These are phyloP conservation scores for Ptychobarbus kaznakovi DNA, from an alignment of 2,797 vertebrate species.

Conservation along the genomic window DNA sequence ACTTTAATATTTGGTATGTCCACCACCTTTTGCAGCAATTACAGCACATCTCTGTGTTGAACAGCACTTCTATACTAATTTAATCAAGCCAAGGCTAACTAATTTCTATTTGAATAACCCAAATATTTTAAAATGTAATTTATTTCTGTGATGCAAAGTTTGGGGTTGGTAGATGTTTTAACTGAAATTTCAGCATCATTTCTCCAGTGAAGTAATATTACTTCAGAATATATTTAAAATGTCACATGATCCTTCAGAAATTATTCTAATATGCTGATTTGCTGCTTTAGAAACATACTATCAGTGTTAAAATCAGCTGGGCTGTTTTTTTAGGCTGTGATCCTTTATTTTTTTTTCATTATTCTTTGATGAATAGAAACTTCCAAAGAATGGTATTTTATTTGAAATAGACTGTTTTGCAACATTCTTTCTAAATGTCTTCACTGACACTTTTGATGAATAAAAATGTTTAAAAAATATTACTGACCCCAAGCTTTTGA, in stretches of 20 bases:
- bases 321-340: not conserved
- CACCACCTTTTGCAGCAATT: not conserved
- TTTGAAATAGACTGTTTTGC: not conserved
- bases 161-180: no score
- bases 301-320: no score
- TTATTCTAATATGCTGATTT: constrained; percentile 2
- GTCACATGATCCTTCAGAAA: constrained; percentile 24
- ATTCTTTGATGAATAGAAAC: not conserved
- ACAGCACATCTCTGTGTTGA: no score
- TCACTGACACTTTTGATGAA: not conserved
- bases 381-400: not conserved
- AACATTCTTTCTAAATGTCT: not conserved
- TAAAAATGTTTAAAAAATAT: not conserved
- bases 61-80: no score
- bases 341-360: not conserved
- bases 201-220: no score
- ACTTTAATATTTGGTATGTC: not conserved
- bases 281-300: not conserved
- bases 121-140: not conserved
- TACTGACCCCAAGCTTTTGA: not conserved
- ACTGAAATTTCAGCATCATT: not conserved
- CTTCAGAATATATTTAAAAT: no score
- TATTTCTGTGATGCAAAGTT: not conserved
- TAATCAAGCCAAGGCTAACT: no score
- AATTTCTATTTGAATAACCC: not conserved